Conservation (phyloP, 2,888 invertebrate genomes). For the Stenolophus ochropezus region DNA sequence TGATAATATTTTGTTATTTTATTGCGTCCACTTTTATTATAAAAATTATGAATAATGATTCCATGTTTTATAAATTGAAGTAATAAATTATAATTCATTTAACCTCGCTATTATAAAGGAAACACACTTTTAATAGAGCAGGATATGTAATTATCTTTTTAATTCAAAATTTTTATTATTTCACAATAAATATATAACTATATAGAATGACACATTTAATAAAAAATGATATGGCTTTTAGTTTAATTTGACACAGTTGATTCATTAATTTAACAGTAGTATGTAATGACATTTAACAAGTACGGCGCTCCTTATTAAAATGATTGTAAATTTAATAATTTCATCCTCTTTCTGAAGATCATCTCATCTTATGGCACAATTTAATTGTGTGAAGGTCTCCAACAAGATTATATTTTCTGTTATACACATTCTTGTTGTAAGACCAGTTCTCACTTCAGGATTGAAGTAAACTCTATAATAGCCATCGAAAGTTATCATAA, state of each 20-base stretch:
- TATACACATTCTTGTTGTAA: conserved; percentile 10
- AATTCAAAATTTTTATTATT: conserved; percentile 21
- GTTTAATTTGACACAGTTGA: too few relatives aligned
- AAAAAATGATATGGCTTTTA: neutral
- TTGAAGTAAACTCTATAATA: neutral
- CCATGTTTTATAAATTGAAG: too few relatives aligned
- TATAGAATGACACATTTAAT: neutral
- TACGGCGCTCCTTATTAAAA: neutral
- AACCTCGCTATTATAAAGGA: conserved; percentile 8
- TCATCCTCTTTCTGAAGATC: neutral
- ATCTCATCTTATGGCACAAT: conserved; percentile 13
- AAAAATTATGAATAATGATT: neutral
- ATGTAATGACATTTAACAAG: neutral
- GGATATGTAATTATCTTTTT: neutral
- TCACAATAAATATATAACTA: conserved; percentile 4
- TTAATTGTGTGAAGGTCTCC: conserved; percentile 28
- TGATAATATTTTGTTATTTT: neutral
- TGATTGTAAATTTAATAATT: neutral
- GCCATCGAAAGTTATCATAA: neutral
- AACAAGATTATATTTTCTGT: neutral
- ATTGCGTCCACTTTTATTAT: neutral
- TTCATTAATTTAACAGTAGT: neutral
- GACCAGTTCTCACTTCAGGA: neutral
- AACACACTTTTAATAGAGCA: neutral
- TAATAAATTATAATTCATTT: conserved; percentile 2